Percentiles rank a stretch among this genome's conserved stretches.
These are phyloP conservation scores for Crocuta crocuta DNA, from an alignment of 2,113 vertebrate species.

Conservation along the genomic window DNA sequence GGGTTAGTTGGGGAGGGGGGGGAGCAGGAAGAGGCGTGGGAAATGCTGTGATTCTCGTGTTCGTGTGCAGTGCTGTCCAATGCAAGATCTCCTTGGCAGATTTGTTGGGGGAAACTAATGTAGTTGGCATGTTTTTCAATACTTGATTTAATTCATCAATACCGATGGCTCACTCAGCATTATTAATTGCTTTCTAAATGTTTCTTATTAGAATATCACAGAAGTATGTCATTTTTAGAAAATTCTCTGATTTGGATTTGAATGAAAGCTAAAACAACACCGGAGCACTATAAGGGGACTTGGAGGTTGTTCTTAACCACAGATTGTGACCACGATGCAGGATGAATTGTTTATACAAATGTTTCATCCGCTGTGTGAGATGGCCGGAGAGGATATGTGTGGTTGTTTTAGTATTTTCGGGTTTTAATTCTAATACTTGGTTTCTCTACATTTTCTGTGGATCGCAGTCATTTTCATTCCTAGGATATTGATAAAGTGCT, in stretches of 20 bases:
- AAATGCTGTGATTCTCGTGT: neutral
- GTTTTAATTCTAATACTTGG: neutral
- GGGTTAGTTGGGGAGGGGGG: neutral
- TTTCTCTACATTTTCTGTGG: neutral
- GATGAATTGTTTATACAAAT: neutral
- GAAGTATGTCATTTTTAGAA: neutral
- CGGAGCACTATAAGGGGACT: neutral
- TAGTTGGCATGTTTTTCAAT: neutral
- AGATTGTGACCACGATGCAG: neutral
- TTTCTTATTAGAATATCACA: neutral
- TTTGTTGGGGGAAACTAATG: neutral
- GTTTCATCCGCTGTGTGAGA: neutral
- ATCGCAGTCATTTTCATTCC: neutral
- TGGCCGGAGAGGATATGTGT: neutral
- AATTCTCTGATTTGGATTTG: neutral
- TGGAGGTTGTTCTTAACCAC: neutral
- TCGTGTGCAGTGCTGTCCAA: conserved; percentile 53
- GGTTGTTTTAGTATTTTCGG: neutral
- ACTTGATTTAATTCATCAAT: neutral
- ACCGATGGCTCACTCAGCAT: neutral
- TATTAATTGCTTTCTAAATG: neutral
- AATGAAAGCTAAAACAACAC: neutral
- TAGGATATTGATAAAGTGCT: neutral
- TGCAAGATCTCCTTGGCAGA: conserved; percentile 49
- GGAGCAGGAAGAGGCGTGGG: neutral